A percentile compares a stretch with the other conserved stretches of the same genome.
Conservation (phyloP, 1,140 invertebrate genomes). For the Tetramorium simillimum region DNA sequence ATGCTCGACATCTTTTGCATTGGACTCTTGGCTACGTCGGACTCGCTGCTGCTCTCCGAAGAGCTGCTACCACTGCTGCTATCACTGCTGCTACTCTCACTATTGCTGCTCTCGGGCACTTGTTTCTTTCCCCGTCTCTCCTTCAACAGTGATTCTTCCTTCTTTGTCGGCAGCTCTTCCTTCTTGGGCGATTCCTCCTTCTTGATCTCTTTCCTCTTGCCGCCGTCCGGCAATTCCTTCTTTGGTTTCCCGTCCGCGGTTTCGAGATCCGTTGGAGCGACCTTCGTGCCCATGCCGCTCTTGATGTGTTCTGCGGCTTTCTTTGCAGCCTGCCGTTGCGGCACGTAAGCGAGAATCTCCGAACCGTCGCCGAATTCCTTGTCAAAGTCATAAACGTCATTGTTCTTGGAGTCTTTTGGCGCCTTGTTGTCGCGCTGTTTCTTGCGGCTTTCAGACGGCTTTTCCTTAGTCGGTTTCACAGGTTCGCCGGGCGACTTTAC, state of each 20-base stretch:
- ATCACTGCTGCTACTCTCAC: conserved; percentile 69
- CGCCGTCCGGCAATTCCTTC: conserved; percentile 76
- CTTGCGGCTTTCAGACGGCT: conserved; percentile 71
- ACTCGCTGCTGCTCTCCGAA: conserved; percentile 82
- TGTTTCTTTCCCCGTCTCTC: conserved; percentile 76
- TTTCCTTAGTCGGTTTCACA: conserved; percentile 80
- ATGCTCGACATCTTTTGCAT: conserved; percentile 54
- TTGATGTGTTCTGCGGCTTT: conserved; percentile 96
- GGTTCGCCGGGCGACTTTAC: conserved; percentile 77
- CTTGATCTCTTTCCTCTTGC: conserved; percentile 81
- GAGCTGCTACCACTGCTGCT: conserved; percentile 81
- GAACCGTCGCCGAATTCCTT: conserved; percentile 88
- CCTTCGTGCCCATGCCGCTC: conserved; percentile 90
- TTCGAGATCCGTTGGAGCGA: conserved; percentile 77
- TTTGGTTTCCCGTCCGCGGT: conserved; percentile 79
- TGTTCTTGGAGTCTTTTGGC: conserved; percentile 81
- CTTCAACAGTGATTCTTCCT: conserved; percentile 75
- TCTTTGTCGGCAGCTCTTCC: conserved; percentile 72
- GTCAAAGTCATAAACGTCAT: conserved; percentile 88
- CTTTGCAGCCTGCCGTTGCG: conserved; percentile 95
- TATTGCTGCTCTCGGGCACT: conserved; percentile 73
- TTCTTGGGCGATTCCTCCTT: conserved; percentile 78
- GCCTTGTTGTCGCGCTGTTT: conserved; percentile 78
- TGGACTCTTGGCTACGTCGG: conserved; percentile 78
- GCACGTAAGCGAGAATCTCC: conserved; percentile 93